Evolutionary conservation across 2,888 invertebrate species (phyloP), one percentile per base, ranked within the genome.

Genomic region (Sialis fuliginosa): DNA sequence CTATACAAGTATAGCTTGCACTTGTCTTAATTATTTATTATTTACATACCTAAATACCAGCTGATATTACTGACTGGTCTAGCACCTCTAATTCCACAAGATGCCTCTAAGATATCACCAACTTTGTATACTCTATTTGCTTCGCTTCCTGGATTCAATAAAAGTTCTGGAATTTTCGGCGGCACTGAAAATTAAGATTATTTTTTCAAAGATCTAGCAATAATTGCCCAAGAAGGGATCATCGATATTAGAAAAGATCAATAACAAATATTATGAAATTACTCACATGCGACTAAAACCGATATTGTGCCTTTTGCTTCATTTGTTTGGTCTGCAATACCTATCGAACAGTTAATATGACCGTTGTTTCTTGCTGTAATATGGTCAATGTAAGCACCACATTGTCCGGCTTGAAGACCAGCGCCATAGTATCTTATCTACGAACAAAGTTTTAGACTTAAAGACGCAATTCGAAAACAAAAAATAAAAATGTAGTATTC

Each of bases 11-110:
- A n/a, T n/a, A n/a, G n/a, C n/a, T n/a, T n/a, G n/a, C n/a, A n/a
- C n/a, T n/a, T n/a, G n/a, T n/a, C n/a, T n/a, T n/a, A n/a, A n/a
- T n/a, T n/a, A n/a, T n/a, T n/a, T n/a, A n/a, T n/a, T n/a, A n/a
- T 7, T 41, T 46, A 55, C 60, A 60, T 64, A 78, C 79, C 79
- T 42, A 86, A 61, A 56, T 67, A 79, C 75, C 86, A 81, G n/a
- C 74, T 71, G 52, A 87, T 77, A 56, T 78, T 83, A 1, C 86
- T 83, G 0, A 79, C 77, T 0, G 87, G 87, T 55, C 84, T 67
- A 5, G 83, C 85, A 50, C 77, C 72, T 44, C 72, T 67, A 0
- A 82, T 80, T 37, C 72, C 63, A 61, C 87, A 87, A 49, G 72
- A 73, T 1, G 81, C 81, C 54, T 65, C 64, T 56, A 86, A 68